Conservation (phyloP, 1,140 invertebrate genomes). For the Holcopasites calliopsidis region DNA sequence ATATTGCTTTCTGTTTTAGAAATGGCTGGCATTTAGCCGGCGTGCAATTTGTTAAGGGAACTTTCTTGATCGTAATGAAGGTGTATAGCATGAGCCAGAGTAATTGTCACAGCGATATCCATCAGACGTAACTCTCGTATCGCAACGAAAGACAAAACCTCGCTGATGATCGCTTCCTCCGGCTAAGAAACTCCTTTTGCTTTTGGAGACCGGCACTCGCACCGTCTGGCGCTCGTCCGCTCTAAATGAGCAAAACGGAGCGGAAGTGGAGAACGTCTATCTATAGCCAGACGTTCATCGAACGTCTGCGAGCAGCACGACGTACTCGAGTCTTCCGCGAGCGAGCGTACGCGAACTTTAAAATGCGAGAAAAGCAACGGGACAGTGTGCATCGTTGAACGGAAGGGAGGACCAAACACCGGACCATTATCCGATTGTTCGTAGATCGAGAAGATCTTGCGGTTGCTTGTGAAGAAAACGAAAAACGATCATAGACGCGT, state of each 20-base stretch:
- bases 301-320: constrained; percentile 18
- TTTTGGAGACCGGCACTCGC: constrained; percentile 3
- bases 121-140: no score
- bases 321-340: constrained; percentile 7
- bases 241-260: constrained; percentile 63
- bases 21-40: no score
- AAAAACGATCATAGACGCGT: background rate
- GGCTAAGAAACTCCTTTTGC: background rate
- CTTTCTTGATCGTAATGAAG: no score
- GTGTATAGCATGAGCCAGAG: no score
- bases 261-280: constrained; percentile 68
- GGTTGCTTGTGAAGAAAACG: background rate
- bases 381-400: background rate
- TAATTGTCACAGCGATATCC: no score
- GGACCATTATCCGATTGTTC: background rate
- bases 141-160: no score
- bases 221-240: constrained; percentile 44
- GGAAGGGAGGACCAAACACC: no score
- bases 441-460: background rate
- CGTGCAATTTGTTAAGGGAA: no score
- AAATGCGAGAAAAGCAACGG: background rate
- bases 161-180: background rate
- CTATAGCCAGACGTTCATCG: constrained; percentile 63
- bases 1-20: no score
- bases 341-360: background rate